Conservation (phyloP, 92 coral and sea anemone species). For the Zoanthus solanderi region DNA sequence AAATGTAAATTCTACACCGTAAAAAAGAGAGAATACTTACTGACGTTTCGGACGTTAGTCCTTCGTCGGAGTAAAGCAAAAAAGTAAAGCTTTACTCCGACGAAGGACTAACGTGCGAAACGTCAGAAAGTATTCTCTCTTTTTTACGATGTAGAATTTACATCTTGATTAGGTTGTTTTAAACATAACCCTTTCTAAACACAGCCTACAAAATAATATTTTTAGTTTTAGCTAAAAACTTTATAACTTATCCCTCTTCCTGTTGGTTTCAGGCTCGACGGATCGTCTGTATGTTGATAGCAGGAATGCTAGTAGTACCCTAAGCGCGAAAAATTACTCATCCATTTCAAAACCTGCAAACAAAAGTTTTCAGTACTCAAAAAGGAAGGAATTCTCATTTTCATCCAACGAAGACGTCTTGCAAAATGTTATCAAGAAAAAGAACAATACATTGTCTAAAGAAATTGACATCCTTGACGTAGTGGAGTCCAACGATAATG, state of each 20-base stretch:
- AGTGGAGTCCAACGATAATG: neutral
- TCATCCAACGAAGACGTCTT: neutral
- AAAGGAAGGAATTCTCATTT: neutral
- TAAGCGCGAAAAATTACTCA: neutral
- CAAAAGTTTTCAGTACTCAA: neutral
- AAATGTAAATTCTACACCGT: no score
- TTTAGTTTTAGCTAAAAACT: no score
- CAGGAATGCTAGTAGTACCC: neutral
- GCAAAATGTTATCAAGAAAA: neutral
- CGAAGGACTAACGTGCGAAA: no score
- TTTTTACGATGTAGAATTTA: no score
- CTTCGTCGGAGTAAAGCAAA: no score
- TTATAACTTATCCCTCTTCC: neutral
- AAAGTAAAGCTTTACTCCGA: no score
- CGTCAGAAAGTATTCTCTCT: no score
- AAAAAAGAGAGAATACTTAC: no score
- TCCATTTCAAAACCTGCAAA: neutral
- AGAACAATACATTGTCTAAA: neutral
- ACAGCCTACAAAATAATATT: no score
- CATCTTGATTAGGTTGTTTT: no score
- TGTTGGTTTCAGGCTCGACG: neutral
- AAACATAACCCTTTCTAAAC: no score
- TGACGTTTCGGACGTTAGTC: no score
- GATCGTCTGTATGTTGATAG: neutral
- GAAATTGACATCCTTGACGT: conserved; percentile 35